phyloP scores from a whole-genome alignment of 2,888 invertebrate species.

The Augiades crinisus region DNA sequence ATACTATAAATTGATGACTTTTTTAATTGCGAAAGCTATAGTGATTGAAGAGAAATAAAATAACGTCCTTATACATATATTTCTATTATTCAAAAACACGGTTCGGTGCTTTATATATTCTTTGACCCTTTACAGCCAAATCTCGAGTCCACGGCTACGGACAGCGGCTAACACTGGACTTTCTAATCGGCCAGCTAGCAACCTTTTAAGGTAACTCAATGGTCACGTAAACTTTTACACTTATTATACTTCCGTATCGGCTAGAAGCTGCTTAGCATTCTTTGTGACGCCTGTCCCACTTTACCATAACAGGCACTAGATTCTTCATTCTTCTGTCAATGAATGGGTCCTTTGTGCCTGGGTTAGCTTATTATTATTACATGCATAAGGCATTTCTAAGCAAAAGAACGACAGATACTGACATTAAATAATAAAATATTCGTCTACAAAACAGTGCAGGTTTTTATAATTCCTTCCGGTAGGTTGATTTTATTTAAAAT shows the following conservation, averaged over 20 bases:
- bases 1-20: no score
- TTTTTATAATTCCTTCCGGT: background rate
- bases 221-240: conserved; percentile 49
- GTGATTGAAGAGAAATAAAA: no score
- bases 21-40: no score
- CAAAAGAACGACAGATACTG: background rate
- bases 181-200: conserved; percentile 45
- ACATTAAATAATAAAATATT: background rate
- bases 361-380: conserved; percentile 11
- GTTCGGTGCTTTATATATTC: background rate
- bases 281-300: conserved; percentile 51
- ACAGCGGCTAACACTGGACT: conserved; percentile 32
- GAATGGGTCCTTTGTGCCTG: conserved; percentile 18
- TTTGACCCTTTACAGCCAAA: conserved; percentile 18
- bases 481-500: no score
- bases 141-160: conserved; percentile 9
- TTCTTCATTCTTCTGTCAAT: conserved; percentile 24
- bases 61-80: no score
- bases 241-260: conserved; percentile 46
- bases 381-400: conserved; percentile 1
- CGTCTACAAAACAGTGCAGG: background rate
- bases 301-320: conserved; percentile 30
- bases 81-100: background rate
- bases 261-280: conserved; percentile 58
- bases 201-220: conserved; percentile 41